Evolutionary conservation across 2,797 vertebrate genomes (phyloP), one percentile per base, ranked within the genome.

Genomic region (Pangasius sanitwongsei): DNA sequence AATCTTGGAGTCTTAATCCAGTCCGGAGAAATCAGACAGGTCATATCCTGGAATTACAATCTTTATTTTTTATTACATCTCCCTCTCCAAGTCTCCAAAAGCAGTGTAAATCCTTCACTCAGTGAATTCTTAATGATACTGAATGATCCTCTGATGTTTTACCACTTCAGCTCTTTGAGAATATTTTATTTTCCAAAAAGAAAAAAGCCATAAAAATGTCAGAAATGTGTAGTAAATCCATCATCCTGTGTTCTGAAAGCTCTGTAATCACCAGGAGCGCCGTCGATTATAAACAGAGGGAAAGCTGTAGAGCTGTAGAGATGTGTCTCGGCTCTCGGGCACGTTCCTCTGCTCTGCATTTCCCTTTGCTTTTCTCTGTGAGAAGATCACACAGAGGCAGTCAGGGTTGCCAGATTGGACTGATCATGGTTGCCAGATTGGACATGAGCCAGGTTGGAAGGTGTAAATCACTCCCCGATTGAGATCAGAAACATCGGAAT

Each of bases 361-460:
- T 86, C 59, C 16, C 41, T 86, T 78, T 25, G 75, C 77, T 67
- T 81, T 67, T 86, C 86, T 63, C 74, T 69, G 61, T 18, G 75
- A 87, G 31, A 63, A 34, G 31, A 80, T 48, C 61, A 85, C 63
- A 80, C 44, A 80, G 61, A 69, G 50, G 61, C 86, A 67, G 75
- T 37, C 34, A 13, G 59, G 75, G 86, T 87, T 87, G 86, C 86
- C 86, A 87, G 86, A 80, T 87, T 81, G n/a, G 48, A n/a, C 5
- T 25, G 25, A 34, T 15, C 12, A 15, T 15, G 86, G 86, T 87
- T 81, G 86, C 86, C 86, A 87, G 86, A 53, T 81, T 80, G 20
- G 44, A 50, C 9, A 12, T 34, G 44, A 63, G n/a, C 75, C 74
- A 87, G 59, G 57, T 65, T 80, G 6, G 13, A 31, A 50, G 8